A percentile compares a stretch with the other conserved stretches of the same genome.
Evolutionary conservation across 2,888 invertebrate genomes (phyloP).

Genomic region (Priocnemis perturbator): DNA sequence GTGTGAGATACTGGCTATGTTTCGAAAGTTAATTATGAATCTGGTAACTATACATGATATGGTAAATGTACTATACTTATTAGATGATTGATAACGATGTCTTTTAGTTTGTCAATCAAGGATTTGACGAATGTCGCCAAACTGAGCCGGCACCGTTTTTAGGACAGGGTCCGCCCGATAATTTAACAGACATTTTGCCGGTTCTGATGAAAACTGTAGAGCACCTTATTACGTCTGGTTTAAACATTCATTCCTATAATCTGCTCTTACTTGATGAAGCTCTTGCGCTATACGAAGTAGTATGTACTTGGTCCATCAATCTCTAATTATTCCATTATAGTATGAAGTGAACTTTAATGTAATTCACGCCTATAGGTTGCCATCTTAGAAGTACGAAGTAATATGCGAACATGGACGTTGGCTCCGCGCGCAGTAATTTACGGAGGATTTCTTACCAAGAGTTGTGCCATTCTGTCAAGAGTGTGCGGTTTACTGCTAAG

Average conservation of each 20-base stretch:
- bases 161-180: conserved; percentile 51
- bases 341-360: neutral
- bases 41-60: conserved; percentile 53
- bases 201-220: conserved; percentile 49
- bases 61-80: neutral
- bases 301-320: conserved; percentile 24
- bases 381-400: conserved; percentile 51
- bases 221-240: conserved; percentile 61
- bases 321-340: neutral
- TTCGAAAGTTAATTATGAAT: conserved; percentile 60
- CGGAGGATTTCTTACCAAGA: conserved; percentile 60
- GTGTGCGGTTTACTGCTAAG: conserved; percentile 61
- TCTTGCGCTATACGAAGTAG: conserved; percentile 67
- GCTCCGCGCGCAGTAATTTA: conserved; percentile 68
- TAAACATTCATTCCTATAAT: conserved; percentile 60
- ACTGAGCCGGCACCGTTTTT: conserved; percentile 63
- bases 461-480: conserved; percentile 61
- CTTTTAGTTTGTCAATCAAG: conserved; percentile 59
- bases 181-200: conserved; percentile 54
- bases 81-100: neutral
- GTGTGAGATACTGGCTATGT: conserved; percentile 63
- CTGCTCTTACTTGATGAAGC: conserved; percentile 58
- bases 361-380: conserved; percentile 37
- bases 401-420: conserved; percentile 59
- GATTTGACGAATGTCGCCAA: conserved; percentile 43